A percentile compares a stretch with the other conserved stretches of the same genome.
phyloP scores from a whole-genome alignment of 1,140 invertebrate species.

The Cardiocondyla obscurior region DNA sequence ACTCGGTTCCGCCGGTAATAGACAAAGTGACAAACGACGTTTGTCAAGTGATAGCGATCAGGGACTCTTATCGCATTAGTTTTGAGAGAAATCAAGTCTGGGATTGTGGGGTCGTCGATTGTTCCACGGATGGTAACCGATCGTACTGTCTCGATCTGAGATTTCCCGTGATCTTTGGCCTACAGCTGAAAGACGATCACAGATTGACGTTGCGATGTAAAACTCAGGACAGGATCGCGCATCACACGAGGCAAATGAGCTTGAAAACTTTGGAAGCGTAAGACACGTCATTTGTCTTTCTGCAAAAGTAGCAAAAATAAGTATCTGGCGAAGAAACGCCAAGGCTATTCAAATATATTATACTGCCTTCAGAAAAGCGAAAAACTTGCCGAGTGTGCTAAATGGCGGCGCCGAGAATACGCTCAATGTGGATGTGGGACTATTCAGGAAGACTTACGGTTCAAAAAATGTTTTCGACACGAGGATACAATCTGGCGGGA shows the following conservation, averaged over 20 bases:
- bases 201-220: conserved; percentile 87
- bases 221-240: conserved; percentile 85
- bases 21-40: conserved; percentile 63
- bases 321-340: not conserved
- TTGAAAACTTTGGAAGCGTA: conserved; percentile 78
- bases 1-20: conserved; percentile 64
- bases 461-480: conserved; percentile 84
- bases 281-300: conserved; percentile 57
- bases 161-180: conserved; percentile 86
- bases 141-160: conserved; percentile 85
- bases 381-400: conserved; percentile 82
- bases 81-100: conserved; percentile 73
- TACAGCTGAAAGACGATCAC: conserved; percentile 86
- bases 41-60: conserved; percentile 66
- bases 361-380: conserved; percentile 75
- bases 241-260: conserved; percentile 84
- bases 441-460: conserved; percentile 84
- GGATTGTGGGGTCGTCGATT: conserved; percentile 76
- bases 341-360: conserved; percentile 11
- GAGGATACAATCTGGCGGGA: conserved; percentile 84
- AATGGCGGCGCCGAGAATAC: conserved; percentile 85
- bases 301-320: conserved; percentile 1
- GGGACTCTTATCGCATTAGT: conserved; percentile 71
- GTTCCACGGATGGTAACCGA: conserved; percentile 70
- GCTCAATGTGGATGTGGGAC: conserved; percentile 85